Base-by-base conservation (phyloP, 2,797 vertebrate species). In the Myioborus miniatus region DNA sequence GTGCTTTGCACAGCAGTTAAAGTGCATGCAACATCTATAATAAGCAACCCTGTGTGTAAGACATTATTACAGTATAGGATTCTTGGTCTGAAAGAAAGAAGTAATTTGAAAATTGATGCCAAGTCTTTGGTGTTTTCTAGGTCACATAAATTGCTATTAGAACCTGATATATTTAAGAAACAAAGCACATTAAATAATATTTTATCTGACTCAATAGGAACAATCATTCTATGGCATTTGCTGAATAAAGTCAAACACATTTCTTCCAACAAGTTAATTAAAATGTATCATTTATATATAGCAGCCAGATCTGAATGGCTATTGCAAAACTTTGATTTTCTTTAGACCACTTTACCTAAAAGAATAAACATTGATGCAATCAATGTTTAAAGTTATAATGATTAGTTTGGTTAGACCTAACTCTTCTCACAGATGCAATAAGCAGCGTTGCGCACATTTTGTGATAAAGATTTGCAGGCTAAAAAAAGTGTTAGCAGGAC, bases 1-100 rank as follows among this genome's bases (percentile, higher is more conserved):
- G 94, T 95, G 93, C 92, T 95, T 90, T 86, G 94, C 85, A 69
- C 94, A 97, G 92, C 94, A 96, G 82, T 96, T 96, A 92, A 85
- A 93, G 62, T 56, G 76, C 79, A 93, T 95, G 96, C 89, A 97
- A 94, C 74, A 84, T 77, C 90, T 91, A 86, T 96, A 96, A 97
- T 96, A 96, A 96, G 93, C 89, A 96, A 87, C 29, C 76, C 59
- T 78, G 36, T 58, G 44, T 71, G 46, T 50, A 91, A 93, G 94
- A 94, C 90, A 90, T 86, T 94, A 95, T 96, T 97, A 95, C 83
- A 88, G 93, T 93, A 90, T 77, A 90, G 80, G 36, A 79, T 65
- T 96, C 85, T 93, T 72, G 67, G 70, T 81, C 49, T 83, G 83
- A 96, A 95, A 95, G 94, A 89, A 93, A 97, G 69, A 94, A 82